These are phyloP conservation scores for Tenthredo scrophulariae DNA, from an alignment of 2,888 invertebrate genomes.

Conservation along the genomic window DNA sequence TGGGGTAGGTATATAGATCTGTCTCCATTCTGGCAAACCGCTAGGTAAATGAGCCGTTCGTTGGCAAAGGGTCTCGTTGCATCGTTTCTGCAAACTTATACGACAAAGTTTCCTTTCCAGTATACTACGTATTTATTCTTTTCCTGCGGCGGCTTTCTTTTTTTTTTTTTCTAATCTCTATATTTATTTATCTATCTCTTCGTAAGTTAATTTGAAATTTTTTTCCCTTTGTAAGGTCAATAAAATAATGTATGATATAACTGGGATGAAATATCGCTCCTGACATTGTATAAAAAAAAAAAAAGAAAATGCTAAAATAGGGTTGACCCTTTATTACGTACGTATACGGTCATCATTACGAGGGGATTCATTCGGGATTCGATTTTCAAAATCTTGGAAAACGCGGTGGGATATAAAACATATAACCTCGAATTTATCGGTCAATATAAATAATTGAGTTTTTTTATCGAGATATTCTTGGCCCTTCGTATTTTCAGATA, in stretches of 20 bases:
- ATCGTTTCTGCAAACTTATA: not conserved
- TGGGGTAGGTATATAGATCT: not conserved
- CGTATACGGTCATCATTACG: not conserved
- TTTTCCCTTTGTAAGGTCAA: not conserved
- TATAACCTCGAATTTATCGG: not conserved
- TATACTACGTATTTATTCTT: not conserved
- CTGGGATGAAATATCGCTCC: not conserved
- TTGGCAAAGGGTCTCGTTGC: slow-evolving; percentile 14
- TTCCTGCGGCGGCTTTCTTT: not conserved
- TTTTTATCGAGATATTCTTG: slow-evolving; percentile 1
- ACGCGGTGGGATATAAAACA: not conserved
- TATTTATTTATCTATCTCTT: not conserved
- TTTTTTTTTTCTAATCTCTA: not conserved
- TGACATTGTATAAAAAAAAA: not conserved
- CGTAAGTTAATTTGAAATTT: not conserved
- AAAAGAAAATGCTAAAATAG: not conserved
- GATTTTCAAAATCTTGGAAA: not conserved
- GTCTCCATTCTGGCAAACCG: slow-evolving; percentile 46
- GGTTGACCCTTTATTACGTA: not conserved
- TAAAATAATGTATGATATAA: not conserved
- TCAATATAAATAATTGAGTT: not conserved
- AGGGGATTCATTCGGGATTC: not conserved
- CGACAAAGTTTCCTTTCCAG: not conserved
- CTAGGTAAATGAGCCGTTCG: slow-evolving; percentile 30
- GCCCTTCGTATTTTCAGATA: not conserved